Evolutionary conservation across 2,888 invertebrate species (phyloP).

Genomic region (Scrobipalpa costella): DNA sequence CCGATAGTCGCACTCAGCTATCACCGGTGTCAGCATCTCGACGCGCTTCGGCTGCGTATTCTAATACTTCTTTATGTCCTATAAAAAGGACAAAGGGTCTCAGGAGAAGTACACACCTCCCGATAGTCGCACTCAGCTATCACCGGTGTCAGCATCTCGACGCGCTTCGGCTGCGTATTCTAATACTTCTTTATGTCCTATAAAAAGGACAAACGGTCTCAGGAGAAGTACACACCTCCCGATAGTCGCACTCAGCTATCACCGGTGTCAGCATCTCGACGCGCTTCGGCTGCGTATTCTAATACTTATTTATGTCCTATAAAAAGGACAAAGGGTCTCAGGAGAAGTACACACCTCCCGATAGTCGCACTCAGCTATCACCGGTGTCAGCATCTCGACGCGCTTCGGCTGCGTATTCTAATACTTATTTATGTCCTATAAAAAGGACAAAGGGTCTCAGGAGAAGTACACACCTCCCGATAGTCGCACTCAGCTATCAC

Average conservation of each 20-base stretch:
- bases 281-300: conserved; percentile 80
- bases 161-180: conserved; percentile 81
- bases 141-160: conserved; percentile 80
- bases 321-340: neutral
- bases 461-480: conserved; percentile 57
- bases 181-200: neutral
- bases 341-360: conserved; percentile 57
- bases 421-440: conserved; percentile 5
- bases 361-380: conserved; percentile 85
- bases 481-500: conserved; percentile 86
- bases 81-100: neutral
- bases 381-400: conserved; percentile 80
- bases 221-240: conserved; percentile 55
- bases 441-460: neutral
- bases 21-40: neutral
- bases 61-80: neutral
- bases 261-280: conserved; percentile 82
- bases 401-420: conserved; percentile 84
- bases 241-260: conserved; percentile 84
- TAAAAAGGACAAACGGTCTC: neutral
- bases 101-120: conserved; percentile 52
- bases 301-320: neutral
- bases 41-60: neutral
- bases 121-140: conserved; percentile 84
- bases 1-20: neutral